Conservation (phyloP, 2,888 invertebrate genomes). For the Watsonalla binaria region DNA sequence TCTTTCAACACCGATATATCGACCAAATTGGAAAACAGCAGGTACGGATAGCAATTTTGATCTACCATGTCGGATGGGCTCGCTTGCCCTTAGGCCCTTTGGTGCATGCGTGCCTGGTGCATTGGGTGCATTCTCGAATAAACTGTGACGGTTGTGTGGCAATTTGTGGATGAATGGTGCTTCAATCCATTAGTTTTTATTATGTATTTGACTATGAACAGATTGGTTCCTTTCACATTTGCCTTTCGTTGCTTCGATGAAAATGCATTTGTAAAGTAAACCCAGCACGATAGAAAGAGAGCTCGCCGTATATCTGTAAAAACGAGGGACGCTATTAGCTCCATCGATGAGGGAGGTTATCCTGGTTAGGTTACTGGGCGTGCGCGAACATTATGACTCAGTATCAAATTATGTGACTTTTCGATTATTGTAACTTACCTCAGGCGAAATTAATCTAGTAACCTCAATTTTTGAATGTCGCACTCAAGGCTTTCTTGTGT, state of each 20-base stretch:
- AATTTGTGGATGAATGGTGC: conserved; percentile 13
- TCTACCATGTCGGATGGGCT: conserved; percentile 27
- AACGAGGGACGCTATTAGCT: conserved; percentile 20
- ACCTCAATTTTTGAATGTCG: not conserved
- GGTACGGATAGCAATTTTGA: conserved; percentile 55
- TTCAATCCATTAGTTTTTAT: conserved; percentile 7
- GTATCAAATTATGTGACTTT: not conserved
- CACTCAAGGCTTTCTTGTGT: not conserved
- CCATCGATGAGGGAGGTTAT: conserved; percentile 53
- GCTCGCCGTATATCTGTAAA: conserved; percentile 8
- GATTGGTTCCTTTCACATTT: conserved; percentile 39
- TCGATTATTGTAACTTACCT: not conserved
- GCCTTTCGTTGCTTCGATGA: conserved; percentile 18
- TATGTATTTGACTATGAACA: conserved; percentile 9
- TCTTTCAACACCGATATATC: conserved; percentile 75
- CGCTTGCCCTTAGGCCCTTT: conserved; percentile 17
- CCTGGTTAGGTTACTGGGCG: conserved; percentile 41
- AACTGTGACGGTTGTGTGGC: conserved; percentile 11
- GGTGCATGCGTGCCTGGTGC: conserved; percentile 18
- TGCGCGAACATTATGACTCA: conserved; percentile 44
- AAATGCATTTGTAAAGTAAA: conserved; percentile 18
- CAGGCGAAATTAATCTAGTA: not conserved
- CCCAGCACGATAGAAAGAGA: conserved; percentile 10
- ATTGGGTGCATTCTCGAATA: conserved; percentile 35
- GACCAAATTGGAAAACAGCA: conserved; percentile 75